A percentile compares a stretch with the other conserved stretches of the same genome.
Evolutionary conservation across 1,140 invertebrate genomes (phyloP).

Genomic region (Palaemon carinicauda): DNA sequence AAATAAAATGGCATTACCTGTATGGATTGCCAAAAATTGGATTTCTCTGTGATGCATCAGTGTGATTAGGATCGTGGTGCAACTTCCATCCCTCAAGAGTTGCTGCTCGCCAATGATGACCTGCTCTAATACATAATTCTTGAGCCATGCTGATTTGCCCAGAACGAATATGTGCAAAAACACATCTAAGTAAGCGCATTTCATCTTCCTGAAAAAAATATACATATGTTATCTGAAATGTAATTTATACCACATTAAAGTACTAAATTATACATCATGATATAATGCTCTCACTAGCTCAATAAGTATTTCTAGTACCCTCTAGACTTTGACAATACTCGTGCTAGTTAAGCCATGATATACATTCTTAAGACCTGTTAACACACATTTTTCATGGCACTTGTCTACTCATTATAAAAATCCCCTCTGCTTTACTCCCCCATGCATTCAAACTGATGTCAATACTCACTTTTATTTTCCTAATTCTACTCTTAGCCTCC

Average conservation of each 20-base stretch:
- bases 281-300: no score
- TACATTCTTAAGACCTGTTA: no score
- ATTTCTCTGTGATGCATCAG: conserved; percentile 63
- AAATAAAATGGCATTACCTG: conserved; percentile 58
- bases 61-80: conserved; percentile 82
- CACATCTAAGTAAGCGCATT: conserved; percentile 72
- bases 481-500: background rate
- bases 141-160: conserved; percentile 86
- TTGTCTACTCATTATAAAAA: no score
- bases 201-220: conserved; percentile 77
- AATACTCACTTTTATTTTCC: background rate
- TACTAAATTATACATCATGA: background rate
- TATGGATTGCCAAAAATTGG: conserved; percentile 84
- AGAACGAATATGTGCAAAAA: conserved; percentile 83
- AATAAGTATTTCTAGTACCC: no score
- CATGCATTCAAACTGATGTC: no score
- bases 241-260: background rate
- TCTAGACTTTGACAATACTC: no score
- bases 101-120: conserved; percentile 89
- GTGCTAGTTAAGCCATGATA: no score
- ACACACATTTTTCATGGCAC: no score
- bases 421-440: no score
- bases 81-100: conserved; percentile 89
- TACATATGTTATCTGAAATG: background rate
- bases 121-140: conserved; percentile 81